A percentile compares a stretch with the other conserved stretches of the same genome.
Conservation (phyloP, 1,140 invertebrate species). For the Drosophila mayri region DNA sequence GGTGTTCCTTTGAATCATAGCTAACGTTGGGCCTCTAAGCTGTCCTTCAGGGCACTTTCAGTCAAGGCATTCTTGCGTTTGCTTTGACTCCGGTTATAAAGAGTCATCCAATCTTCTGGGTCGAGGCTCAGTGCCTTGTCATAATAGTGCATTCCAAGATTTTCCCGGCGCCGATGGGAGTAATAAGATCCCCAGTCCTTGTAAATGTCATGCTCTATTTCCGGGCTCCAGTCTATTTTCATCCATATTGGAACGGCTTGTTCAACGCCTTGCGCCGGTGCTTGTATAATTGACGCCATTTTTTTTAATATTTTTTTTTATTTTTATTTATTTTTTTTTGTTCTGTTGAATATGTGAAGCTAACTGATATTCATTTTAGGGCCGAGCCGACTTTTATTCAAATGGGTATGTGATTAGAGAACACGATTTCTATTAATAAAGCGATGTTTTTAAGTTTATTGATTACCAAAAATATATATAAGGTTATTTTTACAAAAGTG, state of each 20-base stretch:
- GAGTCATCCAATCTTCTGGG: conserved; percentile 48
- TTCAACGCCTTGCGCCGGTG: conserved; percentile 18
- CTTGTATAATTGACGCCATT: conserved; percentile 38
- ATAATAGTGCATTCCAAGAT: conserved; percentile 65
- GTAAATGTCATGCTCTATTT: conserved; percentile 67
- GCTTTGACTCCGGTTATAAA: conserved; percentile 65
- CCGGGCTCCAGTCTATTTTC: conserved; percentile 69
- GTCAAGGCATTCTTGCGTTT: conserved; percentile 58
- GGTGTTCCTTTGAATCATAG: not conserved
- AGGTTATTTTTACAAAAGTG: too few relatives aligned
- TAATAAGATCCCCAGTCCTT: conserved; percentile 77
- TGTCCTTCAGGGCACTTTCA: conserved; percentile 52
- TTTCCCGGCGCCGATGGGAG: conserved; percentile 54
- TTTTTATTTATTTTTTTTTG: conserved; percentile 7
- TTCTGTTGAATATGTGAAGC: conserved; percentile 5
- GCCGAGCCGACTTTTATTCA: not conserved
- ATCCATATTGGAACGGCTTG: conserved; percentile 53
- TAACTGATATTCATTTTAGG: conserved; percentile 1
- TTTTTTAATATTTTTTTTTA: conserved; percentile 26
- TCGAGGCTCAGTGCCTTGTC: conserved; percentile 58
- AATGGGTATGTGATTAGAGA: not conserved
- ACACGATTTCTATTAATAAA: not conserved
- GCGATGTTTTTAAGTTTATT: too few relatives aligned
- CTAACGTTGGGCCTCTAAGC: conserved; percentile 57
- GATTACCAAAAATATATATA: too few relatives aligned